Conservation (phyloP, 2,113 vertebrate genomes). For the Telmatochromis bifrenatus region DNA sequence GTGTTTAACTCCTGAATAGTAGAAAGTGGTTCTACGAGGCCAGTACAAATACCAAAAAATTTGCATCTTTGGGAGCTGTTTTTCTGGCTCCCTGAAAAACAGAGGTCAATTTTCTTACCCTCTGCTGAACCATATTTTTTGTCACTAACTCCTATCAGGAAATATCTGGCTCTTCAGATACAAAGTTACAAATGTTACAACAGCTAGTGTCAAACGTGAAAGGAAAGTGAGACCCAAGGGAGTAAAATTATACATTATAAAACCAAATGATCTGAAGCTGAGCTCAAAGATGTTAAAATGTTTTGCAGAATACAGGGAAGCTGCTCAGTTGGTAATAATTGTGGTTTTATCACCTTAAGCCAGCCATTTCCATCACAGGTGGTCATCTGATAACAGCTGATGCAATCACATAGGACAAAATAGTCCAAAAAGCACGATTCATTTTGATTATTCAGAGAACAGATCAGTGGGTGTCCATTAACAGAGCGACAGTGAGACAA, state of each 20-base stretch:
- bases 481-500: background rate
- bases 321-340: background rate
- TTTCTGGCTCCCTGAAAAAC: background rate
- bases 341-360: background rate
- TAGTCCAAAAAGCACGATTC: background rate
- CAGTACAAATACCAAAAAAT: background rate
- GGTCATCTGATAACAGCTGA: background rate
- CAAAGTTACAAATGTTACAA: background rate
- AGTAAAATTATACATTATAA: background rate
- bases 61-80: background rate
- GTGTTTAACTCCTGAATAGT: too few species aligned
- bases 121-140: background rate
- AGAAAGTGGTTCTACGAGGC: too few species aligned
- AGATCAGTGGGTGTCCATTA: background rate
- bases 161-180: background rate
- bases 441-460: background rate
- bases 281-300: background rate
- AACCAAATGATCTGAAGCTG: background rate
- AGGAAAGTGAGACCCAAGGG: background rate
- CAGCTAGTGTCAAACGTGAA: background rate
- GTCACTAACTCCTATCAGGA: background rate
- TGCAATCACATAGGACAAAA: background rate
- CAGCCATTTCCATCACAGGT: background rate
- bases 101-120: background rate
- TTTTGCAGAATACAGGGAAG: background rate